Conservation (phyloP, 92 coral and sea anemone species). For the Umimayanthus chanpuru region DNA sequence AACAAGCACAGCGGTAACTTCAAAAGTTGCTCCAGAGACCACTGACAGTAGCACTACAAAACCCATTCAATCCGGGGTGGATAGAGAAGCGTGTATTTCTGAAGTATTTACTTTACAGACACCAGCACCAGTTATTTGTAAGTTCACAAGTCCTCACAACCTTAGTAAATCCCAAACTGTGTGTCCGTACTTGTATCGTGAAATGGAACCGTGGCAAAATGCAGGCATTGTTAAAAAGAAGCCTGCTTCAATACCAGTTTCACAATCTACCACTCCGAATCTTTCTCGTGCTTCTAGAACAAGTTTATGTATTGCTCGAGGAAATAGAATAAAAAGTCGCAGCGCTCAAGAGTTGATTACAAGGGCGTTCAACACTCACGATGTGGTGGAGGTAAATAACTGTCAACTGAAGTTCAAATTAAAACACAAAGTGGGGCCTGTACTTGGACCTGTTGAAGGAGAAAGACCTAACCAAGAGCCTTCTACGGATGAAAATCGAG, state of each 20-base stretch:
- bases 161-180: background rate
- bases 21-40: background rate
- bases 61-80: background rate
- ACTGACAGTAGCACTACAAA: background rate
- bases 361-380: constrained; percentile 41
- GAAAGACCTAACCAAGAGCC: background rate
- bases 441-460: background rate
- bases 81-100: background rate
- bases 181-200: constrained; percentile 26
- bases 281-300: constrained; percentile 42
- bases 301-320: constrained; percentile 32
- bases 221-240: background rate
- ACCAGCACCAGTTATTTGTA: constrained; percentile 36
- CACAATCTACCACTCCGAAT: background rate
- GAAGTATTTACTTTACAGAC: constrained; percentile 24
- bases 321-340: constrained; percentile 1
- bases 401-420: constrained; percentile 18
- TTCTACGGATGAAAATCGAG: background rate
- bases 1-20: background rate
- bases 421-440: constrained; percentile 9
- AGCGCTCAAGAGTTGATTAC: background rate
- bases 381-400: constrained; percentile 26
- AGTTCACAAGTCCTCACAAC: constrained; percentile 33
- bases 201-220: constrained; percentile 28
- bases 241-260: constrained; percentile 16